Base-by-base conservation (phyloP, 2,888 invertebrate species). In the Adelphocoris suturalis region DNA sequence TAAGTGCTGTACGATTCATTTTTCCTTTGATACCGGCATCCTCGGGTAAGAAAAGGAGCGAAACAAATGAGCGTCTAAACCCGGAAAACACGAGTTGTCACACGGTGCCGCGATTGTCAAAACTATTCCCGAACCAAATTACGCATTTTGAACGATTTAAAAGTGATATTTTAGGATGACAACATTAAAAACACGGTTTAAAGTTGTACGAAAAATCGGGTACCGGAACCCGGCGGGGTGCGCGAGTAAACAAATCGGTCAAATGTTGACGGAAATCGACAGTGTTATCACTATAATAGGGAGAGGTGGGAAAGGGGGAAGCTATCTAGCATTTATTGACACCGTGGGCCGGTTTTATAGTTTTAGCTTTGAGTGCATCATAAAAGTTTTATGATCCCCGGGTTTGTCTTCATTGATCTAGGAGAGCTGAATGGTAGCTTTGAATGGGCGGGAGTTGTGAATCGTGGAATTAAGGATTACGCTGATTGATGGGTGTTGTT, bases 381-480 rank as follows among this genome's bases (percentile, higher is more conserved):
- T 82, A 82, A 82, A 82, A 82, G 82, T 82, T 82, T 82, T 82
- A 52, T 52, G 47, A 48, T 82, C 82, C 5, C 47, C 14, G 82
- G 23, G 82, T 82, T 82, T 82, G 82, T 82, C 82, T 82, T 82
- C 82, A 82, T 82, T 82, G 82, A 82, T 82, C 82, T 82, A 82
- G 27, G 52, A n/a, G 82, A 68, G 0, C 12, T 82, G 82, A 82
- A 82, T 82, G 82, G 82, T 82, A 27, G 82, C 52, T 82, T 82
- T 82, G 82, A 82, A 82, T 82, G 82, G 52, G 82, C 48, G 27
- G 82, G 80, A 37, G 23, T 46, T 46, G 47, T 52, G 52, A 82
- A 52, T 82, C 47, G 82, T 19, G 52, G 0, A 82, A 52, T 52
- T 47, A 27, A 23, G 16, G 61, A 14, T 52, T 57, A 57, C 57